phyloP scores from a whole-genome alignment of 2,113 vertebrate genomes.

The Ovis canadensis region DNA sequence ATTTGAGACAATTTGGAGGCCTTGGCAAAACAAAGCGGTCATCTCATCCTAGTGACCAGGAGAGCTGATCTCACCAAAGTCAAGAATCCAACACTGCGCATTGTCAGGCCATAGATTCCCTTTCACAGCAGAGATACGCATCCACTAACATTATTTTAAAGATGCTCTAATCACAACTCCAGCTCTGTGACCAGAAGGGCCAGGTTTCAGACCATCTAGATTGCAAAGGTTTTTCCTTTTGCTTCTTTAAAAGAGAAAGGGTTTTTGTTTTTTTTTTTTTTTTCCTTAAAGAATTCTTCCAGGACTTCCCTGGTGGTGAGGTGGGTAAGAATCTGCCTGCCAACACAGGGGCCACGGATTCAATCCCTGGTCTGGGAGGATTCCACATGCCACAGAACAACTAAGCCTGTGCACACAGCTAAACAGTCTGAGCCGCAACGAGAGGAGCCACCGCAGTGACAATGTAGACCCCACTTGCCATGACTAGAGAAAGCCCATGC shows the following conservation, averaged over 20 bases:
- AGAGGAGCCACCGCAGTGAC: accelerated
- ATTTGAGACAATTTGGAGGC: constrained; percentile 37
- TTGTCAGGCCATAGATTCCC: neutral
- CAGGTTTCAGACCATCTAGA: neutral
- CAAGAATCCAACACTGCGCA: neutral
- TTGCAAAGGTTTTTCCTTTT: neutral
- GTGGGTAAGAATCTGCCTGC: neutral
- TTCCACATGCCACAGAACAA: neutral
- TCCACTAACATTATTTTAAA: neutral
- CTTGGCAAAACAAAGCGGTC: neutral
- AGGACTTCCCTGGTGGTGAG: neutral
- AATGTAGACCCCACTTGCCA: neutral
- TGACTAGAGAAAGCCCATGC: neutral
- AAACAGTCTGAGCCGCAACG: accelerated
- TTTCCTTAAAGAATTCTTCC: neutral
- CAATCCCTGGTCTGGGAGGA: neutral
- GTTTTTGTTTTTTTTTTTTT: neutral
- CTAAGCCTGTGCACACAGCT: neutral
- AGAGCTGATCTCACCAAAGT: neutral
- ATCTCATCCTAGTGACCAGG: constrained; percentile 4
- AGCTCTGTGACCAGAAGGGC: neutral
- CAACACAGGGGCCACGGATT: neutral
- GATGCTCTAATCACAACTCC: neutral
- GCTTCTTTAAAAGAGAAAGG: neutral
- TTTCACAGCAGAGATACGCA: neutral